Evolutionary conservation across 2,113 vertebrate genomes (phyloP), one percentile per base, ranked within the genome.

Genomic region (Trichomycterus rosablanca): DNA sequence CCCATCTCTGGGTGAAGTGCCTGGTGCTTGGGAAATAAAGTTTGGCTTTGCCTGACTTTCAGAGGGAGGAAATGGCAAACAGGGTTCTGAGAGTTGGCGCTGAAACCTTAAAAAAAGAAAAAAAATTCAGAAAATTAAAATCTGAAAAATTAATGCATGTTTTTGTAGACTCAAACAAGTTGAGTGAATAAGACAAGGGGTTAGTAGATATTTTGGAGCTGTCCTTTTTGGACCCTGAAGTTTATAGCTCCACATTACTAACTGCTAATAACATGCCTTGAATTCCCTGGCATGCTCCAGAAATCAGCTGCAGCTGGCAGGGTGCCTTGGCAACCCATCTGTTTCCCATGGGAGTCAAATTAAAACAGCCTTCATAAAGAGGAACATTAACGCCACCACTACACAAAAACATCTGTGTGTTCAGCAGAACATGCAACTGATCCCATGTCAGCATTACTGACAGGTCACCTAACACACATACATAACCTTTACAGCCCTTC

Each of bases 1-100:
- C 49, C 81, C 79, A 70, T 92, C 91, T 19, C 89, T 89, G 0
- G 85, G 78, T 42, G 89, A 74, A 32, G 68, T 68, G 63, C 60
- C 72, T 60, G 85, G 81, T 0, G 89, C 73, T 69, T 88, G 92
- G 1, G 86, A 76, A 1, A 92, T 74, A 81, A 90, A 96, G 23
- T 83, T 87, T 66, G 87, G 86, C 72, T 78, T 87, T 6, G 49
- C 71, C 48, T 80, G 85, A 24, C 63, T 74, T 48, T 87, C 81
- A n/a, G 86, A 72, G 0, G 78, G 81, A 6, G 78, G 81, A 18
- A 82, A 86, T 9, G 84, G 81, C 58, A 88, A 75, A 37, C 84
- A 88, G 63, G 95, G 94, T 72, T 97, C 95, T 0, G 95, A 97
- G 83, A 97, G 87, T 75, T 97, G 95, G 76, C 94, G 86, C 74